These are phyloP conservation scores for Danionella dracula DNA, from an alignment of 2,797 vertebrate genomes.

Conservation along the genomic window DNA sequence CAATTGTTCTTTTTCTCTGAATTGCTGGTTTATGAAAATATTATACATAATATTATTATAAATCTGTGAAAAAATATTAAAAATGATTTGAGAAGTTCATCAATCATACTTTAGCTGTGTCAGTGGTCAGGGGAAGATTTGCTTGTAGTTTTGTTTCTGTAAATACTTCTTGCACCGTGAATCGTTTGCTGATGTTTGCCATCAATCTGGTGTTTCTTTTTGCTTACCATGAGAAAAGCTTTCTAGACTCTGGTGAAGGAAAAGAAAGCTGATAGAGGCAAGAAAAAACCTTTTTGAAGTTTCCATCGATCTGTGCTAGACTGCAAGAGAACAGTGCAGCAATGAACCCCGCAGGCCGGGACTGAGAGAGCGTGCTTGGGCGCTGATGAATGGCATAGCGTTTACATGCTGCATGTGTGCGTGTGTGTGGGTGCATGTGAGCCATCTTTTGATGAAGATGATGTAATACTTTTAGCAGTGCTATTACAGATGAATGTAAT, in stretches of 20 bases:
- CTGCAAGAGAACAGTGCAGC: constrained; percentile 31
- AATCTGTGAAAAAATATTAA: too few relatives aligned
- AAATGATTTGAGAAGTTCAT: neutral
- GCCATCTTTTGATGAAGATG: too few relatives aligned
- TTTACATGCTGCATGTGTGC: neutral
- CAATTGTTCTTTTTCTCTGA: too few relatives aligned
- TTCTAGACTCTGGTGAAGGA: constrained; percentile 7
- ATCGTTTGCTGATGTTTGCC: constrained; percentile 18
- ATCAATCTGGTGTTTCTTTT: constrained; percentile 29
- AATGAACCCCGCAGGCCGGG: constrained; percentile 36
- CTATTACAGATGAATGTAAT: too few relatives aligned
- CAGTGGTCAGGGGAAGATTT: neutral
- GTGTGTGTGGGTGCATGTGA: constrained; percentile 21
- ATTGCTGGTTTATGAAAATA: too few relatives aligned
- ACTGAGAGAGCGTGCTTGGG: constrained; percentile 1
- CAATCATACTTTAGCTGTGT: neutral
- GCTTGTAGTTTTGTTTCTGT: constrained; percentile 16
- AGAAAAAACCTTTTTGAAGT: constrained; percentile 21
- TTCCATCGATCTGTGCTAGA: constrained; percentile 41
- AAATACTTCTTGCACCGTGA: neutral
- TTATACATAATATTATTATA: too few relatives aligned
- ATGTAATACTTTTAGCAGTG: too few relatives aligned
- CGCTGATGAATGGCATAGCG: constrained; percentile 1
- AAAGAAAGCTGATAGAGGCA: constrained; percentile 11
- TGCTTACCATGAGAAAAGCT: constrained; percentile 40